These are phyloP conservation scores for Drosophila watanabei DNA, from an alignment of 1,140 invertebrate genomes.

Conservation along the genomic window DNA sequence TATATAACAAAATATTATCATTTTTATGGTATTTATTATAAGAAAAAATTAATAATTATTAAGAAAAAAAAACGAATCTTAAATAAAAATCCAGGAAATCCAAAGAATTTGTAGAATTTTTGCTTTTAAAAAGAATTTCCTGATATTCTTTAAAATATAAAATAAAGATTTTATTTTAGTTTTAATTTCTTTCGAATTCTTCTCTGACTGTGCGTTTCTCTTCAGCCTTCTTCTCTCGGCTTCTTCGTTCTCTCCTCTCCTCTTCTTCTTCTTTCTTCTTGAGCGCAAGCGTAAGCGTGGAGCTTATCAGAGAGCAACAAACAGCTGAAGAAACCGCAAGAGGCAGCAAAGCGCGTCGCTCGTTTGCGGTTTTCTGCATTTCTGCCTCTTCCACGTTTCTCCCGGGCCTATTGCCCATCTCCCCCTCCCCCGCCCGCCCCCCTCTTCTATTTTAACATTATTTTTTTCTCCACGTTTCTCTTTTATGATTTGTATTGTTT, in stretches of 20 bases:
- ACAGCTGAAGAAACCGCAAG: constrained; percentile 52
- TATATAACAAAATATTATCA: too few species aligned
- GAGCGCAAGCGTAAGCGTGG: constrained; percentile 7
- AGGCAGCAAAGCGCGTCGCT: constrained; percentile 73
- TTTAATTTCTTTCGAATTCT: background rate
- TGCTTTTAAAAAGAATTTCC: too few species aligned
- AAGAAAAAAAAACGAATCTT: too few species aligned
- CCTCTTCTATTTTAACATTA: background rate
- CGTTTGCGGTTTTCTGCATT: constrained; percentile 75
- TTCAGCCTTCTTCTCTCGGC: background rate
- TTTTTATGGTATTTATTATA: too few species aligned
- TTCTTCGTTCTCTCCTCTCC: constrained; percentile 4
- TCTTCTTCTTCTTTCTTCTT: background rate
- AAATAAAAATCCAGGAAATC: too few species aligned
- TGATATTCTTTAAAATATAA: too few species aligned
- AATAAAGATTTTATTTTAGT: background rate
- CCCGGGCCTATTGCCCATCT: constrained; percentile 4
- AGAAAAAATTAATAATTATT: too few species aligned
- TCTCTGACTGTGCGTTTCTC: background rate
- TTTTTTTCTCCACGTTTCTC: constrained; percentile 26
- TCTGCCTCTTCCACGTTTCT: constrained; percentile 49
- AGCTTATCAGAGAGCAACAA: constrained; percentile 43
- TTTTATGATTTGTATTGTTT: constrained; percentile 51
- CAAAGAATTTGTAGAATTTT: too few species aligned
- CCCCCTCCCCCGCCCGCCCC: too few species aligned